Evolutionary conservation across 2,113 vertebrate genomes (phyloP).

Genomic region (Theristicus caerulescens): DNA sequence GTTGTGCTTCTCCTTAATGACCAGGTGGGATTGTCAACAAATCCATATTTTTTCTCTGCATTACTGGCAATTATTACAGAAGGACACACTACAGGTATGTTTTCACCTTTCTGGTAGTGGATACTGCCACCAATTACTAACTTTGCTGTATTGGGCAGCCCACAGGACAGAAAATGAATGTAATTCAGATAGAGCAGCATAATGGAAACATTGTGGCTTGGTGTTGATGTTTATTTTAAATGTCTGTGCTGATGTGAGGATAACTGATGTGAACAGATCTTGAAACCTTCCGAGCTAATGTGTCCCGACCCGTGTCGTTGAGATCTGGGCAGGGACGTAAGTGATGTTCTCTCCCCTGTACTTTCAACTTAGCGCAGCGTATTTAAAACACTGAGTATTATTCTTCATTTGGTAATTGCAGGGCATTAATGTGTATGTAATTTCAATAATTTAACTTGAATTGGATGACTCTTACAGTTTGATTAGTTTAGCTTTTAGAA

Average conservation of each 20-base stretch:
- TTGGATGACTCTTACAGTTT: conserved; percentile 69
- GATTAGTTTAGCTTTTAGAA: conserved; percentile 75
- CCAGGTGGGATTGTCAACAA: not conserved
- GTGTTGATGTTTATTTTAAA: conserved; percentile 47
- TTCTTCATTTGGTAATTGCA: conserved; percentile 68
- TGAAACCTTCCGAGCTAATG: not conserved
- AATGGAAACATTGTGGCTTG: conserved; percentile 2
- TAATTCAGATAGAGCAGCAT: not conserved
- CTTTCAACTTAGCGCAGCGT: not conserved
- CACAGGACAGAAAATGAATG: not conserved
- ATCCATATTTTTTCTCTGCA: not conserved
- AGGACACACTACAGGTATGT: not conserved
- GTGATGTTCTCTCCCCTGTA: not conserved
- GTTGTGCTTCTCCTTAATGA: not conserved
- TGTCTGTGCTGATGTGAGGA: not conserved
- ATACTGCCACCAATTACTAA: conserved; percentile 20
- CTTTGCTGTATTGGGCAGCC: not conserved
- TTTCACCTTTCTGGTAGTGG: not conserved
- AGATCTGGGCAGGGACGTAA: not conserved
- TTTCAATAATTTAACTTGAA: conserved; percentile 75
- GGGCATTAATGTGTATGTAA: conserved; percentile 71
- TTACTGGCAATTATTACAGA: not conserved
- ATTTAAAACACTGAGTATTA: conserved; percentile 56
- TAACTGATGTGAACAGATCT: not conserved
- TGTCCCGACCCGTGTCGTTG: not conserved